A percentile compares a stretch with the other conserved stretches of the same genome.
phyloP scores from a whole-genome alignment of 2,888 invertebrate genomes.

The Acronicta alni region DNA sequence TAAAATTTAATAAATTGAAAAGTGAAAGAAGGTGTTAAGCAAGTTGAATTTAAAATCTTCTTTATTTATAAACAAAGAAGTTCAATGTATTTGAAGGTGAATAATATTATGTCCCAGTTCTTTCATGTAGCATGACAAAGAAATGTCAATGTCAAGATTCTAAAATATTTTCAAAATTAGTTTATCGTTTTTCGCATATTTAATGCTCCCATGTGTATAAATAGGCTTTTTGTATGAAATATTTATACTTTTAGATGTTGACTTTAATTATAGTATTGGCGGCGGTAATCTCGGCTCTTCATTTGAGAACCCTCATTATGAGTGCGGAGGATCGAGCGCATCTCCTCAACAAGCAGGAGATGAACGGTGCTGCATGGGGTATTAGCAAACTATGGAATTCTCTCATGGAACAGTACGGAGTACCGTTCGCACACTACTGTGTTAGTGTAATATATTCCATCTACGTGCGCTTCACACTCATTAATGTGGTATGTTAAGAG shows the following conservation, averaged over 20 bases:
- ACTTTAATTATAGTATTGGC: conserved; percentile 56
- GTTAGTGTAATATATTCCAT: conserved; percentile 65
- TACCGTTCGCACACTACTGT: conserved; percentile 64
- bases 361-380: conserved; percentile 28
- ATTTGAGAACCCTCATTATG: conserved; percentile 57
- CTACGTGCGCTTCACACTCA: conserved; percentile 68
- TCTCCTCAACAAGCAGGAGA: conserved; percentile 26
- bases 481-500: conserved; percentile 70
- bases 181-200: conserved; percentile 39
- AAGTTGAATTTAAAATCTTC: conserved; percentile 2
- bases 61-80: conserved; percentile 20
- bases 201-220: conserved; percentile 43
- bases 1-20: neutral
- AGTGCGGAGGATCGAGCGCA: conserved; percentile 48
- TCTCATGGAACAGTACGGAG: conserved; percentile 65
- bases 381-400: conserved; percentile 51
- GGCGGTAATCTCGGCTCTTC: conserved; percentile 50
- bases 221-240: conserved; percentile 43
- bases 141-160: conserved; percentile 49
- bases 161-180: conserved; percentile 54
- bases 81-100: conserved; percentile 25
- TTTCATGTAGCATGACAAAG: conserved; percentile 20
- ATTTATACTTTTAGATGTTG: conserved; percentile 60
- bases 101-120: conserved; percentile 6
- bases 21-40: conserved; percentile 10